Percentiles rank a stretch among this genome's conserved stretches.
These are phyloP conservation scores for Haliclona indistincta DNA, from an alignment of 37 sponge, comb jelly and placozoan species.

Conservation along the genomic window DNA sequence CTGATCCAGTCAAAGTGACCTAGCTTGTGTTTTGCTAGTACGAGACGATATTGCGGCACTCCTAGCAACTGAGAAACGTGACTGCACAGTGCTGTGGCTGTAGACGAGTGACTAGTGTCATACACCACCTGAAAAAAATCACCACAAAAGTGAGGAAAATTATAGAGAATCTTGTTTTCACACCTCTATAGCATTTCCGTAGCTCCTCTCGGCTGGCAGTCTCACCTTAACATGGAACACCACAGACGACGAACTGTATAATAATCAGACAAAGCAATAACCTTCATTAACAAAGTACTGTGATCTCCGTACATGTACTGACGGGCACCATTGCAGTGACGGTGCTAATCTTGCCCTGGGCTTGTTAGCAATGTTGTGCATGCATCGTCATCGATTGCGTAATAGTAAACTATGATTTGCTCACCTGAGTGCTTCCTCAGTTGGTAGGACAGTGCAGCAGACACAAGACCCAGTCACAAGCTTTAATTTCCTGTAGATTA, in stretches of 20 bases:
- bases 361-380: no score
- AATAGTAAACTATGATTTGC: background rate
- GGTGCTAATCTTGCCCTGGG: no score
- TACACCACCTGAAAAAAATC: constrained; percentile 52
- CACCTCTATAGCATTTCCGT: constrained; percentile 45
- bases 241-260: constrained; percentile 9
- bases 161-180: background rate
- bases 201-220: constrained; percentile 6
- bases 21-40: constrained; percentile 58
- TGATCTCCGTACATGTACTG: no score
- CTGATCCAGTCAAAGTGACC: constrained; percentile 63
- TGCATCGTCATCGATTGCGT: background rate
- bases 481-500: constrained; percentile 47
- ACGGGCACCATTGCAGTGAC: no score
- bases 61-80: constrained; percentile 19
- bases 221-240: constrained; percentile 25
- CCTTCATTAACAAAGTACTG: no score
- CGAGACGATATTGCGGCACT: constrained; percentile 25
- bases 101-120: constrained; percentile 26
- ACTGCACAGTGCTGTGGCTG: constrained; percentile 27
- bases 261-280: no score
- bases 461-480: constrained; percentile 28
- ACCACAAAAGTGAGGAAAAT: no score
- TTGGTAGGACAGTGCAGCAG: constrained; percentile 19
- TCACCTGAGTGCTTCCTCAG: constrained; percentile 46